Percentiles rank a stretch among this genome's conserved stretches.
phyloP scores from a whole-genome alignment of 2,113 vertebrate genomes.

The Turnix velox region DNA sequence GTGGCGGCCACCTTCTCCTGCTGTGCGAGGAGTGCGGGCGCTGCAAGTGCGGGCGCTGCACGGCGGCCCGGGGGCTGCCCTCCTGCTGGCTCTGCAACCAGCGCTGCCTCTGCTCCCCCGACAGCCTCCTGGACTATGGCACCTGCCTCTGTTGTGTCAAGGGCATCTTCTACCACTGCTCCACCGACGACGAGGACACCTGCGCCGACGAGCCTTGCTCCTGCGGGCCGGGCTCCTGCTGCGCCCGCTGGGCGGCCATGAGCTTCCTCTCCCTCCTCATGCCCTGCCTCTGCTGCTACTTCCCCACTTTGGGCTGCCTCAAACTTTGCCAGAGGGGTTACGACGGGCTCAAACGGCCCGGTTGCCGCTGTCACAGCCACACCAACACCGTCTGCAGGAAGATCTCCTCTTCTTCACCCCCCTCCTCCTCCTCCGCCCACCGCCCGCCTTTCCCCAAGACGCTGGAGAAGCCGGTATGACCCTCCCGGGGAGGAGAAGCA shows the following conservation, averaged over 20 bases:
- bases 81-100: slow-evolving; percentile 94
- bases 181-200: slow-evolving; percentile 94
- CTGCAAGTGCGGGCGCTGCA: slow-evolving; percentile 90
- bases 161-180: slow-evolving; percentile 98
- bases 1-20: slow-evolving; percentile 85
- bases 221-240: slow-evolving; percentile 83
- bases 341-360: slow-evolving; percentile 85
- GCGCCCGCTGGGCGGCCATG: slow-evolving; percentile 90
- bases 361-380: slow-evolving; percentile 93
- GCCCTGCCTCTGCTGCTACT: slow-evolving; percentile 99
- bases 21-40: slow-evolving; percentile 92
- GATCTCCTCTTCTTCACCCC: slow-evolving; percentile 89
- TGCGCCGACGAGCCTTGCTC: slow-evolving; percentile 96
- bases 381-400: slow-evolving; percentile 96
- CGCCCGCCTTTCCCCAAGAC: slow-evolving; percentile 84
- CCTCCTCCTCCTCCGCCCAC: slow-evolving; percentile 83
- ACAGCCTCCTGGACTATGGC: slow-evolving; percentile 88
- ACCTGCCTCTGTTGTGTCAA: slow-evolving; percentile 96
- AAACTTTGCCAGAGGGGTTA: slow-evolving; percentile 89
- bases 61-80: slow-evolving; percentile 84
- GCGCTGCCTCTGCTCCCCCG: slow-evolving; percentile 91
- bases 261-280: slow-evolving; percentile 86
- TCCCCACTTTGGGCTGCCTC: slow-evolving; percentile 91
- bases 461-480: slow-evolving; percentile 95
- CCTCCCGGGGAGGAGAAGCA: slow-evolving; percentile 28